Evolutionary conservation across 2,797 vertebrate genomes (phyloP), one percentile per base, ranked within the genome.

Genomic region (Sebastes matsubarae): DNA sequence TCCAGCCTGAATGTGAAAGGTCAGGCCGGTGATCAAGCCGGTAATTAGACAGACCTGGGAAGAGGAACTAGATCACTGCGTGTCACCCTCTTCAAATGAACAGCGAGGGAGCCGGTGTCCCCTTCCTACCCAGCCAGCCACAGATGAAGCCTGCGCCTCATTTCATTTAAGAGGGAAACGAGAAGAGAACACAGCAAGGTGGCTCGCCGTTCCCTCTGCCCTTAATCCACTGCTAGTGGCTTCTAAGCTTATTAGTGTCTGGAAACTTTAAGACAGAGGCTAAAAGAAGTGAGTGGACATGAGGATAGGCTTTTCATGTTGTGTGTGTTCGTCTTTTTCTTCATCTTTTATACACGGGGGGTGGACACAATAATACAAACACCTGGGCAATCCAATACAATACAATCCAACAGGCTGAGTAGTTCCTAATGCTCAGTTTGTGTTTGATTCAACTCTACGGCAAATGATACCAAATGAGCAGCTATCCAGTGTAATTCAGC

Each of bases 21-120:
- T 96, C 94, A 96, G 84, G 77, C 82, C 77, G 81, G 93, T 94
- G 94, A 94, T 95, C 91, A 93, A 95, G 91, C 87, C 74, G 61
- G 90, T 96, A 96, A 96, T 96, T 96, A 96, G 93, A 94, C 94
- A 94, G 94, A 89, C 87, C 88, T 72, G 86, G 86, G 81, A 88
- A 91, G 89, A 93, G 82, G 90, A 83, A 80, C 81, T 87, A 90
- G 91, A 95, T 91, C 87, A 92, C 91, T 80, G 83, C 75, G 64
- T 91, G 90, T 87, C 86, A 89, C 81, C 87, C 75, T 90, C 88
- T 91, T 91, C 92, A 93, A 90, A 93, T 88, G 85, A 88, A 85
- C 91, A 91, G 80, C 80, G 81, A 75, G 87, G 65, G 57, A 85
- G 85, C 72, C 18, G 5, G 30, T 76, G 79, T 85, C 64, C 63